Percentiles rank a stretch among this genome's conserved stretches.
Conservation (phyloP, 2,888 invertebrate genomes). For the Salticus scenicus region DNA sequence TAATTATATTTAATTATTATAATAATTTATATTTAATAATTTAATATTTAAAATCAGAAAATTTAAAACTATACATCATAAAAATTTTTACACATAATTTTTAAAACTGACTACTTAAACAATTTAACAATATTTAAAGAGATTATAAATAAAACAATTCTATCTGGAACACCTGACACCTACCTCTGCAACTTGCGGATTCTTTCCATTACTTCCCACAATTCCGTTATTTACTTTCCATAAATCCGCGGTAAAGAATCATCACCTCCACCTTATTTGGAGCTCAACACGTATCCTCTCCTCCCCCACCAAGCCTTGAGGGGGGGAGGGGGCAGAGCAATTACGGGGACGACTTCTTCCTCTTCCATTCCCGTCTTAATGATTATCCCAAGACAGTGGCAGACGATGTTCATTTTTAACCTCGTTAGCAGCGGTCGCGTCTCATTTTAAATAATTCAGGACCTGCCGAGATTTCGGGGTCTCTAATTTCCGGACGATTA, state of each 20-base stretch:
- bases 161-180: too few species aligned
- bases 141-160: too few species aligned
- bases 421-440: slow-evolving; percentile 8
- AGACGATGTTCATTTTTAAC: slow-evolving; percentile 16
- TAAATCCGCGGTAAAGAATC: slow-evolving; percentile 8
- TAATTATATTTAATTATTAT: too few species aligned
- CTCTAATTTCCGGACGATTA: background rate
- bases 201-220: too few species aligned
- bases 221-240: background rate
- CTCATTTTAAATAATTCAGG: slow-evolving; percentile 12
- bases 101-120: too few species aligned
- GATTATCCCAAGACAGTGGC: slow-evolving; percentile 9
- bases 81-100: too few species aligned
- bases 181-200: too few species aligned
- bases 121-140: too few species aligned
- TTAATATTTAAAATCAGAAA: too few species aligned
- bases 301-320: background rate
- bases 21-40: too few species aligned
- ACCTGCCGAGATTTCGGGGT: background rate
- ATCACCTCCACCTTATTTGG: background rate
- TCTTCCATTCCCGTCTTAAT: background rate
- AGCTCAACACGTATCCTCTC: background rate
- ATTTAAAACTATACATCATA: too few species aligned
- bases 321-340: background rate
- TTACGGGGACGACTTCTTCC: background rate